Evolutionary conservation across 2,113 vertebrate genomes (phyloP).

Genomic region (Ramphastos sulfuratus): DNA sequence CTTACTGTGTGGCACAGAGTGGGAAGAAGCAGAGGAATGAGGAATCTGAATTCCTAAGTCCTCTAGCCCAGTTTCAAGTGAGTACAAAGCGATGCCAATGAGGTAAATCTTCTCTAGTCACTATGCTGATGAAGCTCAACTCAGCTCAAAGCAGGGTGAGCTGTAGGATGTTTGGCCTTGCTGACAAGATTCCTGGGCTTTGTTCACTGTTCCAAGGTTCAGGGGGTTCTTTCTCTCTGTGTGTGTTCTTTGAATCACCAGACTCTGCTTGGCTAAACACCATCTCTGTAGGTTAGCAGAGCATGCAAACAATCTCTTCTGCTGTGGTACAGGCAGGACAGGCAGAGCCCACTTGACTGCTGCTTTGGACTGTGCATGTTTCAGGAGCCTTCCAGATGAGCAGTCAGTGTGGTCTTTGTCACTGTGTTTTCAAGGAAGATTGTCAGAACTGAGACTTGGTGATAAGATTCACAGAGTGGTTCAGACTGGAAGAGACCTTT

Average conservation of each 20-base stretch:
- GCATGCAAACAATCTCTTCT: neutral
- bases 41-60: neutral
- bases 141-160: neutral
- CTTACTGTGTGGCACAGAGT: neutral
- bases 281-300: neutral
- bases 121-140: neutral
- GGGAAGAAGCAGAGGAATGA: neutral
- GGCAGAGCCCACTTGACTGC: neutral
- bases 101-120: neutral
- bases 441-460: neutral
- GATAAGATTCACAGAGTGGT: too few species aligned
- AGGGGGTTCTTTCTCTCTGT: neutral
- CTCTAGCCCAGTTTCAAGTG: neutral
- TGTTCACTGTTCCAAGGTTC: neutral
- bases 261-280: neutral
- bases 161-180: neutral
- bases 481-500: too few species aligned
- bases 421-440: neutral
- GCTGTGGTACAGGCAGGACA: neutral
- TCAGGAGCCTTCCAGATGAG: neutral
- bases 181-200: neutral
- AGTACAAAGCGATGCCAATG: neutral
- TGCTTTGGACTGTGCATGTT: rapidly evolving
- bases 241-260: neutral
- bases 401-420: neutral